Base-by-base conservation (phyloP, 2,888 invertebrate genomes). In the Drosophila mulleri region DNA sequence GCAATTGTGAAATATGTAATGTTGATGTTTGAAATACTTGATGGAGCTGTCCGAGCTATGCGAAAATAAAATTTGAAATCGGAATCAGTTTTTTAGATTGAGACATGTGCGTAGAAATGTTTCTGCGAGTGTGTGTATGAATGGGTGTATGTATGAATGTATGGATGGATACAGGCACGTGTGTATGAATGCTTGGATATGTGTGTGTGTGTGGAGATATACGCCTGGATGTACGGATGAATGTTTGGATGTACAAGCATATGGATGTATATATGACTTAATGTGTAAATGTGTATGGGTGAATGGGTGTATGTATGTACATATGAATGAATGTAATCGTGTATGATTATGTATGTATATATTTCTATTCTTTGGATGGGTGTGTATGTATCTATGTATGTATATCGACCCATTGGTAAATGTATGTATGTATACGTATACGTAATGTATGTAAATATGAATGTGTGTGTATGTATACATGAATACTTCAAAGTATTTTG, bases 1-100 rank as follows among this genome's bases (percentile, higher is more conserved):
- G 84, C 4, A 62, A 58, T 7, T 85, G 84, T 35, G 68, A 77
- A 12, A 7, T 61, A 4, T 85, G 84, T 54, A 85, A 85, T 61
- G 84, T 85, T 39, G 84, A 89, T 57, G 0, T 78, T 18, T 80
- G 32, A 65, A 69, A 60, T 8, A 20, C 8, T 3, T 4, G 53
- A 35, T 16, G 16, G 9, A 32, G 12, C 12, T n/a, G 26, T 20
- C 1, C 12, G 26, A 53, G 18, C 2, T 32, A 18, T 50, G n/a
- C 12, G 3, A 12, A 18, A 32, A 48, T 18, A 32, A 14, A 50
- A 1, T 1, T 32, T 12, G n/a, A n/a, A 48, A n/a, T 29, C 16
- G 2, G 16, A 37, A 23, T 35, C n/a, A 18, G 6, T 32, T 18
- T 18, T 48, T 20, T 44, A 12, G 2, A 20, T 20, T 20, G 12